Base-by-base conservation (phyloP, 2,888 invertebrate genomes). In the Silvanus unidentatus region DNA sequence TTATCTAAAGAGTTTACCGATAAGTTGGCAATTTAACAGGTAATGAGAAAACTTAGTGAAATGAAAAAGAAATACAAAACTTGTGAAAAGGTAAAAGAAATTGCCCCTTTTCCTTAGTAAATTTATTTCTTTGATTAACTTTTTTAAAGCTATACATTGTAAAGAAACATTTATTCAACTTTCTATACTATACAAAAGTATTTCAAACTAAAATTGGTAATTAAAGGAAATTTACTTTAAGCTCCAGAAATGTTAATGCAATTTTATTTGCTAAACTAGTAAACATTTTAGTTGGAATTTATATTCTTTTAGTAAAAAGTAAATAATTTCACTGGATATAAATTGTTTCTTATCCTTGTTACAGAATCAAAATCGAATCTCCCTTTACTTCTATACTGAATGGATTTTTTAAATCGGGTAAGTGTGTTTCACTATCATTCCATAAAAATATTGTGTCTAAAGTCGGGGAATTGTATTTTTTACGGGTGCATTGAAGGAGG, bases 61-160 rank as follows among this genome's bases (percentile, higher is more conserved):
- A 22, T 8, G 22, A 22, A 64, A 62, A 63, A 64, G 63, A 63
- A 63, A 61, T 56, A 61, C 59, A 52, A 55, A 63, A 64, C 62
- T 63, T 62, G 52, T 52, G 59, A 55, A 62, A 63, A 63, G 63
- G 62, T 61, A 57, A 57, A 56, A 59, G 59, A 55, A 54, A 52
- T 57, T 58, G 57, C 48, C 58, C 48, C 54, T 53, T 58, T n/a
- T 43, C 47, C 59, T 55, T 51, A 57, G 53, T 51, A 59, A 63
- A 64, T 63, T 63, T 63, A 64, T 64, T 64, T 63, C 62, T 61
- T 62, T 64, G 62, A 64, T 64, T 64, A 64, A 63, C 60, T 62
- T 62, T 58, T 62, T 63, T 47, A 42, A 47, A 50, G 52, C 46
- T 47, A n/a, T n/a, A 45, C 48, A 52, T 53, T 48, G 49, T 46